These are phyloP conservation scores for Drosophila persimilis DNA, from an alignment of 1,140 invertebrate genomes.

Conservation along the genomic window DNA sequence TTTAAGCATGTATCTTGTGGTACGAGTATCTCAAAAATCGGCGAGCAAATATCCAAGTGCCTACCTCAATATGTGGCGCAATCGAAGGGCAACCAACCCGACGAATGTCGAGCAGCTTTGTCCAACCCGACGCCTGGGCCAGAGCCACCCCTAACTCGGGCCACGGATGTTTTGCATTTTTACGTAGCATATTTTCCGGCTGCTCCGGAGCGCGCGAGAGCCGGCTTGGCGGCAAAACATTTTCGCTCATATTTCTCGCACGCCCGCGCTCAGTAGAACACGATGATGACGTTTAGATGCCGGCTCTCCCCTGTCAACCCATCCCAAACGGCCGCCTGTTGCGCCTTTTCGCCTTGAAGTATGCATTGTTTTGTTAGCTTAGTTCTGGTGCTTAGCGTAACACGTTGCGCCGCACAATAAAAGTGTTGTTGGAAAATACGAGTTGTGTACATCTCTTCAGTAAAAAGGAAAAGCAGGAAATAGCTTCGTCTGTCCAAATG, in stretches of 20 bases:
- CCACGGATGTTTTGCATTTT: conserved; percentile 42
- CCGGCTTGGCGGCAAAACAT: not conserved
- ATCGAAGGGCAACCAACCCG: conserved; percentile 52
- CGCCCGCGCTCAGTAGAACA: conserved; percentile 4
- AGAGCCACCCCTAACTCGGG: conserved; percentile 49
- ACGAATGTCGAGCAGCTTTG: conserved; percentile 29
- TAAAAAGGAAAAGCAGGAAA: not conserved
- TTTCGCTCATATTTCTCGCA: conserved; percentile 17
- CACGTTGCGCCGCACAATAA: conserved; percentile 21
- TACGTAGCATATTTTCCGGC: conserved; percentile 59
- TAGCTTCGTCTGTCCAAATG: too few relatives aligned
- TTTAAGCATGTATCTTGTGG: too few relatives aligned
- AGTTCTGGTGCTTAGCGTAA: conserved; percentile 17
- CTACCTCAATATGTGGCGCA: conserved; percentile 74
- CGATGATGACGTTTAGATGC: conserved; percentile 39
- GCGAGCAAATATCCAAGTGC: conserved; percentile 34
- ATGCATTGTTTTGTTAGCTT: conserved; percentile 34
- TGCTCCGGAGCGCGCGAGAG: not conserved
- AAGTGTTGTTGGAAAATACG: not conserved
- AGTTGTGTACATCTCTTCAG: not conserved
- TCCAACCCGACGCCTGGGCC: conserved; percentile 14
- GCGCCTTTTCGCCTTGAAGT: conserved; percentile 30
- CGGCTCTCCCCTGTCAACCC: conserved; percentile 2
- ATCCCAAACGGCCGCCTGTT: conserved; percentile 43
- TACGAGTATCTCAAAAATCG: conserved; percentile 32